A percentile compares a stretch with the other conserved stretches of the same genome.
Evolutionary conservation across 2,113 vertebrate genomes (phyloP).

Genomic region (human): GRCh38 chr21:38574501-38575000

Average conservation of each 20-base stretch:
- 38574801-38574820: background rate
- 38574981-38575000: accelerated
- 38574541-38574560: accelerated
- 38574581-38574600: no score
- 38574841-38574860: background rate
- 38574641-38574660: background rate
- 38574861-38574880: background rate
- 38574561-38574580: no score
- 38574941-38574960: background rate
- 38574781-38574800: background rate
- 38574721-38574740: background rate
- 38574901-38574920: background rate
- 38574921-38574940: background rate
- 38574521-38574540: background rate
- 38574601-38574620: background rate
- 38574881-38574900: no score
- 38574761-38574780: background rate
- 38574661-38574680: background rate
- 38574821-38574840: accelerated
- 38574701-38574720: background rate
- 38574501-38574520: background rate
- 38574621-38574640: accelerated
- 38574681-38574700: background rate
- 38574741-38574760: background rate
- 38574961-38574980: background rate